Evolutionary conservation across 64 coral and sea anemone genomes (phyloP).

Genomic region (Dendrophyllia cribrosa): DNA sequence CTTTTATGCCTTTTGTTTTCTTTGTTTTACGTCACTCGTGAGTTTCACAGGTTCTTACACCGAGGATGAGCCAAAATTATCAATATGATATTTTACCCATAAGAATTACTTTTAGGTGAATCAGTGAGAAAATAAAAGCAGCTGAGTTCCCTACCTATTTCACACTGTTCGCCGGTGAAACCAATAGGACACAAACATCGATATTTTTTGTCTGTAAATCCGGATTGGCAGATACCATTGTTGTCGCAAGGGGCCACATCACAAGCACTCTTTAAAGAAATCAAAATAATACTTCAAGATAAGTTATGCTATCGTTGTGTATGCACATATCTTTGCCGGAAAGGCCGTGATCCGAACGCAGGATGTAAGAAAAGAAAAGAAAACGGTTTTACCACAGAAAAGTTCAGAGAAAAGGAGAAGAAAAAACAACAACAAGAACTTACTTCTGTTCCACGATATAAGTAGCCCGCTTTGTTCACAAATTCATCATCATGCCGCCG

Average conservation of each 20-base stretch:
- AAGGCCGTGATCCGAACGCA: too few species aligned
- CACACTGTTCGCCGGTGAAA: neutral
- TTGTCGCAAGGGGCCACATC: neutral
- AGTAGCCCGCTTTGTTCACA: neutral
- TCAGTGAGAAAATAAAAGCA: too few species aligned
- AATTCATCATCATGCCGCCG: neutral
- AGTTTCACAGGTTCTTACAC: too few species aligned
- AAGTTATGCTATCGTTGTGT: too few species aligned
- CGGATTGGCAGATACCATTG: neutral
- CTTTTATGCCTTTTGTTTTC: too few species aligned
- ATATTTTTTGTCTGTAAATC: neutral
- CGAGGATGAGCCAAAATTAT: too few species aligned
- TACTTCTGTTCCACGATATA: neutral
- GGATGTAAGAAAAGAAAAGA: too few species aligned
- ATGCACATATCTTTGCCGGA: too few species aligned
- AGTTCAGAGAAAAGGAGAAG: too few species aligned
- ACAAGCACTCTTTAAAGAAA: neutral
- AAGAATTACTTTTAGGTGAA: too few species aligned
- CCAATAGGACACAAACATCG: neutral
- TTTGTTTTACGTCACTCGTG: too few species aligned
- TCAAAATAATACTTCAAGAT: neutral
- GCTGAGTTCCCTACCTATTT: neutral
- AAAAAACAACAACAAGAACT: neutral
- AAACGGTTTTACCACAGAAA: neutral
- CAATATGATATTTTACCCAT: too few species aligned